phyloP scores from a whole-genome alignment of 37 sponge, comb jelly and placozoan species.

The Eunapius fragilis region DNA sequence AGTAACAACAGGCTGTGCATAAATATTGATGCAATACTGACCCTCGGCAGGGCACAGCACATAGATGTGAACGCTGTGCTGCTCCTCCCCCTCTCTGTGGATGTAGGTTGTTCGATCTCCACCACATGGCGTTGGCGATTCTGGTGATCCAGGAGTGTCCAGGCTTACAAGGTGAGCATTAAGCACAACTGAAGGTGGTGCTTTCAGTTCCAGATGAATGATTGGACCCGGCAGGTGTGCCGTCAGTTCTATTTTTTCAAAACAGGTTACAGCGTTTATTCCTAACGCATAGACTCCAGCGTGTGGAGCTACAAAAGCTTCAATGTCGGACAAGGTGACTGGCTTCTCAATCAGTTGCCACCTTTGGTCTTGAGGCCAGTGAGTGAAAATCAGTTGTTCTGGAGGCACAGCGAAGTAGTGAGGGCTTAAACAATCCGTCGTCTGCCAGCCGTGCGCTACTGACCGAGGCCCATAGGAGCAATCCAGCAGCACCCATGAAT shows the following conservation, averaged over 20 bases:
- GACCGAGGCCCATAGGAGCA: conserved; percentile 22
- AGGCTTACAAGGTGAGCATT: not conserved
- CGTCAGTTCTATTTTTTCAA: not conserved
- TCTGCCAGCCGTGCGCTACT: not conserved
- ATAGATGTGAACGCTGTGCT: not conserved
- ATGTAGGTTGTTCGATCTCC: not conserved
- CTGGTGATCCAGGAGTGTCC: not conserved
- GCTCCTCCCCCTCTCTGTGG: not conserved
- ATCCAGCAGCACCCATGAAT: conserved; percentile 23
- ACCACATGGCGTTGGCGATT: not conserved
- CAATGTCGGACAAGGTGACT: not conserved
- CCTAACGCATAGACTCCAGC: not conserved
- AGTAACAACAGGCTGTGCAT: not conserved
- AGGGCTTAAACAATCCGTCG: not conserved
- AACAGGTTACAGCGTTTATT: not conserved
- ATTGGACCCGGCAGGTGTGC: not conserved
- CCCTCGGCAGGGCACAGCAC: not conserved
- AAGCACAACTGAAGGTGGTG: not conserved
- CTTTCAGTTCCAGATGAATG: not conserved
- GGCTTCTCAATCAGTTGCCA: conserved; percentile 21
- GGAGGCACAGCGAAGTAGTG: conserved; percentile 31
- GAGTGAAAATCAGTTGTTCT: conserved; percentile 16
- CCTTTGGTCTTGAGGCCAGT: conserved; percentile 11
- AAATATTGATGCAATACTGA: not conserved
- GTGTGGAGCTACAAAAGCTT: not conserved